phyloP scores from a whole-genome alignment of 2,888 invertebrate genomes.

The Cetonia aurata region DNA sequence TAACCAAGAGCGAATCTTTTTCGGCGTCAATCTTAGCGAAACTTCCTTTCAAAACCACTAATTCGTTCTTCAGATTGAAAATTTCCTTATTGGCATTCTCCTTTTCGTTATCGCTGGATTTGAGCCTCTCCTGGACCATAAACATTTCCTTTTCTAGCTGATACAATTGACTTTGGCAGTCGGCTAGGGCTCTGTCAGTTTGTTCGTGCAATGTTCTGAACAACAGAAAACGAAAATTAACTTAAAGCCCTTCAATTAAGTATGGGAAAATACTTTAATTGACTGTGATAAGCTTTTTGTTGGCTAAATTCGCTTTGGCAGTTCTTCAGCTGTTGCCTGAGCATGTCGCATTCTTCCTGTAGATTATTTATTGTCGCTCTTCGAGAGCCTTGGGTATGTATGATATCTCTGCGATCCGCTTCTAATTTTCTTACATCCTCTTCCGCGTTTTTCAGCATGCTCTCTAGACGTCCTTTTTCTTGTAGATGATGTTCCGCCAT shows the following conservation, averaged over 20 bases:
- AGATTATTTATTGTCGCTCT: conserved; percentile 69
- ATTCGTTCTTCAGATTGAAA: conserved; percentile 73
- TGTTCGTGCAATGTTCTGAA: conserved; percentile 81
- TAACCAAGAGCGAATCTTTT: conserved; percentile 76
- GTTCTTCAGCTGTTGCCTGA: conserved; percentile 68
- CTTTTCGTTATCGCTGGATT: conserved; percentile 68
- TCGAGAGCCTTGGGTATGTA: conserved; percentile 67
- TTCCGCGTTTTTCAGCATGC: conserved; percentile 68
- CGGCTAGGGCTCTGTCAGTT: conserved; percentile 79
- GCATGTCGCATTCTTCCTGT: conserved; percentile 70
- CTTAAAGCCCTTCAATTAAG: not conserved
- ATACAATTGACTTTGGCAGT: conserved; percentile 77
- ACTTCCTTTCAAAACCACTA: conserved; percentile 73
- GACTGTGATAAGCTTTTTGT: conserved; percentile 70
- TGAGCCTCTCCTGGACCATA: conserved; percentile 71
- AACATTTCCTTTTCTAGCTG: conserved; percentile 75
- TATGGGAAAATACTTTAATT: conserved; percentile 69
- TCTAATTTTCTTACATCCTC: conserved; percentile 69
- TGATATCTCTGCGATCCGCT: conserved; percentile 70
- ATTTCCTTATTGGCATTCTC: conserved; percentile 71
- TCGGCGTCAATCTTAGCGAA: conserved; percentile 78
- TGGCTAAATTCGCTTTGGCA: conserved; percentile 70
- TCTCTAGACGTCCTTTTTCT: conserved; percentile 68
- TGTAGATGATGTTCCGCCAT: conserved; percentile 64
- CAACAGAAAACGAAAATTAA: conserved; percentile 1